phyloP scores from a whole-genome alignment of 2,888 invertebrate species.

The Amphipoea lucens region DNA sequence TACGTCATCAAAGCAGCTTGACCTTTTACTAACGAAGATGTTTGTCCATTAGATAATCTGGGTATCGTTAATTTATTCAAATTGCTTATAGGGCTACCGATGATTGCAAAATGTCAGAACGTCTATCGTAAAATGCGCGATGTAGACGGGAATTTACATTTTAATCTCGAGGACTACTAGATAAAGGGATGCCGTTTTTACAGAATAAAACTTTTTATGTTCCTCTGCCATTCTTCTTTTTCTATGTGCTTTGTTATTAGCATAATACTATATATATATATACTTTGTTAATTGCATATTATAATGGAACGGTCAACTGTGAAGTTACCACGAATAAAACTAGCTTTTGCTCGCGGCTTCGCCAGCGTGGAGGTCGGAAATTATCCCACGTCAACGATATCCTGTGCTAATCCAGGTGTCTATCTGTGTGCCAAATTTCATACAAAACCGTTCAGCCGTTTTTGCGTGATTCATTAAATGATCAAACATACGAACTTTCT shows the following conservation, averaged over 20 bases:
- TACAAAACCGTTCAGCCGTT: background rate
- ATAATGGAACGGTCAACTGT: background rate
- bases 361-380: background rate
- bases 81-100: slow-evolving; percentile 40
- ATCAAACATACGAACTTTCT: background rate
- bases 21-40: slow-evolving; percentile 46
- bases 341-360: too few relatives aligned
- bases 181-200: slow-evolving; percentile 15
- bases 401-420: background rate
- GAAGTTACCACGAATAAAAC: too few relatives aligned
- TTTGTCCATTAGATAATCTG: slow-evolving; percentile 40
- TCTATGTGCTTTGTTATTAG: background rate
- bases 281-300: too few relatives aligned
- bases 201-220: background rate
- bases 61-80: slow-evolving; percentile 53
- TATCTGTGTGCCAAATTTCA: background rate
- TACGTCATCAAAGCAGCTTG: slow-evolving; percentile 28
- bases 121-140: slow-evolving; percentile 40
- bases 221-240: background rate
- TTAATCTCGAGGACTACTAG: slow-evolving; percentile 37
- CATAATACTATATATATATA: too few relatives aligned
- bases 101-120: slow-evolving; percentile 49
- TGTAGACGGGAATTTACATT: slow-evolving; percentile 50
- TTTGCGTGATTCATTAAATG: background rate
- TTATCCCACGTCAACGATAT: background rate